Conservation (phyloP, 2,888 invertebrate genomes). For the Gonocerus acuteangulatus region DNA sequence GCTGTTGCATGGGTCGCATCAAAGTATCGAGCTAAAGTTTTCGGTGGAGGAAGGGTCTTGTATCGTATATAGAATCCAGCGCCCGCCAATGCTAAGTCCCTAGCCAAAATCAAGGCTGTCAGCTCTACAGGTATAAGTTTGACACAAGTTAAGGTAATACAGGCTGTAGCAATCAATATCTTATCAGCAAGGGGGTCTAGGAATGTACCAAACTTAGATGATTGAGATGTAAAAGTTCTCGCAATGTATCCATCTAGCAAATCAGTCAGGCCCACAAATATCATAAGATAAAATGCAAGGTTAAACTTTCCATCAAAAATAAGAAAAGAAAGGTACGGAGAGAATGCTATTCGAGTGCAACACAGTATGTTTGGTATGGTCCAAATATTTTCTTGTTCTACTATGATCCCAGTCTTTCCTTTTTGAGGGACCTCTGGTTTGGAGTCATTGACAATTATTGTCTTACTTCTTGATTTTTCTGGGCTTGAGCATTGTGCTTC, state of each 20-base stretch:
- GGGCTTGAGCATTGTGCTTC: too few species aligned
- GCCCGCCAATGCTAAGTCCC: constrained; percentile 73
- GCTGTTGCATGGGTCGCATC: constrained; percentile 90
- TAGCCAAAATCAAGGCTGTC: constrained; percentile 70
- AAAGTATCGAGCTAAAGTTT: constrained; percentile 77
- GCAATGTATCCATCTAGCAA: constrained; percentile 95
- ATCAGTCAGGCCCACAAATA: constrained; percentile 84
- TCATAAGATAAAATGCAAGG: constrained; percentile 71
- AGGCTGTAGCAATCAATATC: constrained; percentile 79
- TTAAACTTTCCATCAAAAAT: constrained; percentile 72
- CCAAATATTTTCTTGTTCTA: constrained; percentile 67
- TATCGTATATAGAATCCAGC: constrained; percentile 88
- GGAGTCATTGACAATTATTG: too few species aligned
- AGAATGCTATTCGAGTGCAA: constrained; percentile 69
- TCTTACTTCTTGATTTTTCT: too few species aligned
- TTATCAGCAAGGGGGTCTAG: constrained; percentile 97
- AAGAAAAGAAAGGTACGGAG: constrained; percentile 83
- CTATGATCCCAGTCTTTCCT: neutral
- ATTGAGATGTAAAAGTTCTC: constrained; percentile 80
- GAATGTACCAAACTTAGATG: constrained; percentile 88
- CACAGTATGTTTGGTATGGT: constrained; percentile 92
- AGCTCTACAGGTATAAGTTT: constrained; percentile 74
- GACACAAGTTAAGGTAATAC: constrained; percentile 77
- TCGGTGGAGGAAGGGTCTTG: constrained; percentile 77
- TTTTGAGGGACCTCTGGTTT: too few species aligned